Evolutionary conservation across 2,113 vertebrate species (phyloP).

Genomic region (Actenoides lindsayi): DNA sequence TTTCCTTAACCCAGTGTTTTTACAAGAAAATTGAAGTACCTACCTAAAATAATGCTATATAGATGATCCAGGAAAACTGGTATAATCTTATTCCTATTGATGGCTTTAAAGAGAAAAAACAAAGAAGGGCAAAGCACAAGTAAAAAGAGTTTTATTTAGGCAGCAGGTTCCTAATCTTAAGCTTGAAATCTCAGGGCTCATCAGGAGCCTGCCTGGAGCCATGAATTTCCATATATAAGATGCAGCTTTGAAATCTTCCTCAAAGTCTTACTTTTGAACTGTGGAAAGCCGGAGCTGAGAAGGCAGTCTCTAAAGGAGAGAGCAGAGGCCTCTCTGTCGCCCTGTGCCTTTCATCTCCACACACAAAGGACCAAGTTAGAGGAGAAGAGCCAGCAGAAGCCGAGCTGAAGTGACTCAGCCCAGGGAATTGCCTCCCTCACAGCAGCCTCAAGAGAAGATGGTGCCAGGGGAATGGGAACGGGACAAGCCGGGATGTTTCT

Average conservation of each 20-base stretch:
- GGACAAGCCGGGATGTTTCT: neutral
- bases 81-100: neutral
- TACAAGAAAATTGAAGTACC: neutral
- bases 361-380: neutral
- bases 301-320: neutral
- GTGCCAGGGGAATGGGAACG: neutral
- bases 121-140: neutral
- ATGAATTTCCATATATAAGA: constrained; percentile 22
- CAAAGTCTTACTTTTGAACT: neutral
- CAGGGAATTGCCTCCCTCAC: neutral
- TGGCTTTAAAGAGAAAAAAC: neutral
- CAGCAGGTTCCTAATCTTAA: neutral
- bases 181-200: neutral
- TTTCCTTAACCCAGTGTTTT: neutral
- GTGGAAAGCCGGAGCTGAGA: neutral
- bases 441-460: neutral
- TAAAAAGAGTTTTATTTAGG: neutral
- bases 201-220: neutral
- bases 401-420: accelerated
- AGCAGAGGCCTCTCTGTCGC: neutral
- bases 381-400: neutral
- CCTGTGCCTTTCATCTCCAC: constrained; percentile 4
- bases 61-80: neutral
- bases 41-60: neutral
- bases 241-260: constrained; percentile 19